Conservation (phyloP, 2,888 invertebrate genomes). For the Rhamphomyia laevipes region DNA sequence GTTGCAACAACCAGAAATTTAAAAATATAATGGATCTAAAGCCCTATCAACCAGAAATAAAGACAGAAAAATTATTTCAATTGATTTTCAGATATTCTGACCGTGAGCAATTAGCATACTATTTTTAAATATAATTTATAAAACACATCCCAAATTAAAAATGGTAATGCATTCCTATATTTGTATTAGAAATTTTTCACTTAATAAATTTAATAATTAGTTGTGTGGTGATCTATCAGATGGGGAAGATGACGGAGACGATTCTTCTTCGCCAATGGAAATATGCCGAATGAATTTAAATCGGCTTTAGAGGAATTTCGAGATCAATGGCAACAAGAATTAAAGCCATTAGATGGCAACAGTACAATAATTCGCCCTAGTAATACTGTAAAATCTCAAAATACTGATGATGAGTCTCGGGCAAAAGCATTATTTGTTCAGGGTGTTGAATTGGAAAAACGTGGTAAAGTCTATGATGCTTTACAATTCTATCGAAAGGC, state of each 20-base stretch:
- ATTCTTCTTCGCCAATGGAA: conserved; percentile 17
- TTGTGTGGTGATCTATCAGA: conserved; percentile 12
- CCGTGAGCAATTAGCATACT: conserved; percentile 21
- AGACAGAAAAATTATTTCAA: background rate
- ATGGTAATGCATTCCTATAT: conserved; percentile 12
- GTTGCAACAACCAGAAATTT: no score
- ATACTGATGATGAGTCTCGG: conserved; percentile 2
- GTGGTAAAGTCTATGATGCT: conserved; percentile 76
- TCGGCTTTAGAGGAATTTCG: conserved; percentile 57
- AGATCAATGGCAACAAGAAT: conserved; percentile 65
- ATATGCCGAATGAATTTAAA: conserved; percentile 34
- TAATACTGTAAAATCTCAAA: background rate
- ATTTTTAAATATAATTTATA: conserved; percentile 4
- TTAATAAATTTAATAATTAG: background rate
- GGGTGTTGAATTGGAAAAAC: conserved; percentile 71
- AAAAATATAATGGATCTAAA: no score
- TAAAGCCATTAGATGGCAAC: conserved; percentile 31
- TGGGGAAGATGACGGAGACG: conserved; percentile 18
- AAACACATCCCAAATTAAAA: background rate
- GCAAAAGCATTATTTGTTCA: conserved; percentile 64
- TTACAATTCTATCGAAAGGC: conserved; percentile 80
- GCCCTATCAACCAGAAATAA: background rate
- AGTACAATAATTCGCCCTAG: background rate
- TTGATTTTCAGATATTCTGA: conserved; percentile 30
- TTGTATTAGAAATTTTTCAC: background rate